These are phyloP conservation scores for Miichthys miiuy DNA, from an alignment of 2,797 vertebrate species.

Conservation along the genomic window DNA sequence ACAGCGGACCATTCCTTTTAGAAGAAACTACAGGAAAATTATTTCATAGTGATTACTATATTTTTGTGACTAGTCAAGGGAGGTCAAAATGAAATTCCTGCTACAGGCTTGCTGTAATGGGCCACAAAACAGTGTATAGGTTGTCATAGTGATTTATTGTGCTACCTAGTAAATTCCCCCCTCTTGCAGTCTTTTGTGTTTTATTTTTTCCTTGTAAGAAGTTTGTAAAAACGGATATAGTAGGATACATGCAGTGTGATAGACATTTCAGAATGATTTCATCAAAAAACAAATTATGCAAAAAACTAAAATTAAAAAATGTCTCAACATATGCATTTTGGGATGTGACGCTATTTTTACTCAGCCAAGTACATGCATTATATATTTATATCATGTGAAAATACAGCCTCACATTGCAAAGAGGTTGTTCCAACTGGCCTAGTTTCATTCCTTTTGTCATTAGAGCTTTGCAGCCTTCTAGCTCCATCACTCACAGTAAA, in stretches of 20 bases:
- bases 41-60: constrained; percentile 43
- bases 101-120: constrained; percentile 45
- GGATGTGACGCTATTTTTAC: background rate
- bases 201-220: constrained; percentile 29
- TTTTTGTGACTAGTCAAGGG: constrained; percentile 52
- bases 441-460: constrained; percentile 52
- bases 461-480: constrained; percentile 31
- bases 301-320: constrained; percentile 1
- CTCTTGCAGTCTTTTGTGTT: constrained; percentile 21
- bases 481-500: constrained; percentile 60
- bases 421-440: constrained; percentile 31
- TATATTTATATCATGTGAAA: constrained; percentile 23
- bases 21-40: constrained; percentile 14
- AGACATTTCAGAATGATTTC: background rate
- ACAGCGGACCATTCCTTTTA: background rate
- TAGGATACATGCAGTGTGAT: background rate
- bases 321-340: background rate
- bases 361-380: background rate
- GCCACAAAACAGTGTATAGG: constrained; percentile 40
- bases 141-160: constrained; percentile 64
- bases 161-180: background rate
- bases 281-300: background rate
- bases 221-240: constrained; percentile 24
- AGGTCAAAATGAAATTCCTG: constrained; percentile 53
- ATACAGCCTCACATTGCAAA: background rate